Evolutionary conservation across 2,888 invertebrate genomes (phyloP).

Genomic region (Tanypteryx hageni): DNA sequence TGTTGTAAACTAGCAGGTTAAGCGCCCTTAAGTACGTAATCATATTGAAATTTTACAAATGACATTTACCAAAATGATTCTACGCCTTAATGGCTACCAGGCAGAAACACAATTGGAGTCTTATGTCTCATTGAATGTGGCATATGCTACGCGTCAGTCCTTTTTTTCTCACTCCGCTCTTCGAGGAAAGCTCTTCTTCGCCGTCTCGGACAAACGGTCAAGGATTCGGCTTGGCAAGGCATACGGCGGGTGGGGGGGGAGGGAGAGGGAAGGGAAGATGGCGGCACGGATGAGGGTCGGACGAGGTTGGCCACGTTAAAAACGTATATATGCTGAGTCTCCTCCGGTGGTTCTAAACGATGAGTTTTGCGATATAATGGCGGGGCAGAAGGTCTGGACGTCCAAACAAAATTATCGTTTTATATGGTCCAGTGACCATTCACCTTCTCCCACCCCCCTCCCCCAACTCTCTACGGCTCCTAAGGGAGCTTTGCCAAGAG

Average conservation of each 20-base stretch:
- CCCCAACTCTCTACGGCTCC: background rate
- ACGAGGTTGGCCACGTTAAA: background rate
- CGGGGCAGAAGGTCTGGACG: slow-evolving; percentile 43
- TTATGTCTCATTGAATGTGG: no score
- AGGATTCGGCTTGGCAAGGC: slow-evolving; percentile 25
- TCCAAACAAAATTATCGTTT: slow-evolving; percentile 62
- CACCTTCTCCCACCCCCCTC: background rate
- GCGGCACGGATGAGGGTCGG: background rate
- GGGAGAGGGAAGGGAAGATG: background rate
- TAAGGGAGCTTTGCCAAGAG: slow-evolving; percentile 61
- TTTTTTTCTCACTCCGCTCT: no score
- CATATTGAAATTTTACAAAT: no score
- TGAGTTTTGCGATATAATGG: slow-evolving; percentile 43
- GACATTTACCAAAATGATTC: no score
- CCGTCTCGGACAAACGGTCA: slow-evolving; percentile 9
- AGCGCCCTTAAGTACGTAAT: no score
- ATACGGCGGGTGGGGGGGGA: background rate
- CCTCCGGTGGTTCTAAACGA: slow-evolving; percentile 15
- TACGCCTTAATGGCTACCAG: no score
- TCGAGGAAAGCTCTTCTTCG: background rate
- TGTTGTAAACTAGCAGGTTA: no score
- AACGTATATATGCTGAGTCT: slow-evolving; percentile 26
- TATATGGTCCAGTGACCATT: slow-evolving; percentile 58
- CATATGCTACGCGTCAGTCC: no score
- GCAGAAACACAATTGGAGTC: no score